Conservation (phyloP, 2,113 vertebrate species). For the Phrynosoma blainvillii region DNA sequence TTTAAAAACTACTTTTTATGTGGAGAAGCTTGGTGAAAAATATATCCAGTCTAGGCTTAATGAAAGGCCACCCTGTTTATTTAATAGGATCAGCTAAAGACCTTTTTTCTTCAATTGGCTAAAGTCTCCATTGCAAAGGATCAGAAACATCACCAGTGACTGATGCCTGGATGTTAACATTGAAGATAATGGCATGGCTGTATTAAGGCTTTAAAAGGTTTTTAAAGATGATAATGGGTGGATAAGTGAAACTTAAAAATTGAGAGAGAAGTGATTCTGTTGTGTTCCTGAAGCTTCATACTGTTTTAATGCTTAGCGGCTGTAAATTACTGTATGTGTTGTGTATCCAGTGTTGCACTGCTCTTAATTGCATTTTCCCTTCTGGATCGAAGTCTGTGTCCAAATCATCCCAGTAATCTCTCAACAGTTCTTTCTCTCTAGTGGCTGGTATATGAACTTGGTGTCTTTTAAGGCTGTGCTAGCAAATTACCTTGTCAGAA, state of each 20-base stretch:
- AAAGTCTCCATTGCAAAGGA: neutral
- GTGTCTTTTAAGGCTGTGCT: constrained; percentile 4
- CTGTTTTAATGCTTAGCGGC: constrained; percentile 5
- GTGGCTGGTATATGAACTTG: constrained; percentile 31
- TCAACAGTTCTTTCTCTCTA: constrained; percentile 17
- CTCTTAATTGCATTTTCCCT: neutral
- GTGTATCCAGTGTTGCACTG: neutral
- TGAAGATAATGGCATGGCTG: neutral
- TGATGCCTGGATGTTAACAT: neutral
- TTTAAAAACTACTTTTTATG: neutral
- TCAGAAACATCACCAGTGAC: neutral
- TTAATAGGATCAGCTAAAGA: constrained; percentile 8
- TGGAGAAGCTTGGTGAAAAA: neutral
- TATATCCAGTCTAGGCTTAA: constrained; percentile 16
- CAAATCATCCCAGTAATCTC: constrained; percentile 24
- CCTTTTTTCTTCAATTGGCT: neutral
- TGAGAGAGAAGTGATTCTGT: neutral
- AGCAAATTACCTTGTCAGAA: constrained; percentile 34
- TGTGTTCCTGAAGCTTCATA: neutral
- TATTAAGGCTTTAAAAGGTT: neutral
- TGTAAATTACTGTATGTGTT: neutral
- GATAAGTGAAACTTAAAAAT: neutral
- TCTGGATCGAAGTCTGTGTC: neutral
- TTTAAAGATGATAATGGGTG: neutral
- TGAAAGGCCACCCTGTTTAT: neutral